phyloP scores from a whole-genome alignment of 2,113 vertebrate genomes.

The Aegypius monachus region DNA sequence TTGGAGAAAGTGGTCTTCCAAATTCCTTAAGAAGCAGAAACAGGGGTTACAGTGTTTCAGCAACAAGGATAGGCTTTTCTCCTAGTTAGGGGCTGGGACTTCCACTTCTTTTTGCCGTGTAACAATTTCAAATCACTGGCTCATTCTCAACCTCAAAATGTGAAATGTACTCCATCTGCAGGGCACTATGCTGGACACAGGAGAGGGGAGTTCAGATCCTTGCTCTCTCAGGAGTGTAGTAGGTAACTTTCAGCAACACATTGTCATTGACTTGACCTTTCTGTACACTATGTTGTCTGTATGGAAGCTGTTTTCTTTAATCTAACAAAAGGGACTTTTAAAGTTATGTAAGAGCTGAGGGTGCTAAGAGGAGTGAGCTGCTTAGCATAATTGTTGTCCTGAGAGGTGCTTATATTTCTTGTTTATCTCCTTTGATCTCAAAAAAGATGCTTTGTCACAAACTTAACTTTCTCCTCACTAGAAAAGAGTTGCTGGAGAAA shows the following conservation, averaged over 20 bases:
- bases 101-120: background rate
- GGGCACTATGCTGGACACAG: background rate
- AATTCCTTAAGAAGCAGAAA: background rate
- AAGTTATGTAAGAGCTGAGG: background rate
- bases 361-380: slow-evolving; percentile 14
- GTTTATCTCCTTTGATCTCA: background rate
- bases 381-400: slow-evolving; percentile 28
- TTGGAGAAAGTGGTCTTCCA: background rate
- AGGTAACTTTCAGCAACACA: background rate
- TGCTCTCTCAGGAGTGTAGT: background rate
- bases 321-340: background rate
- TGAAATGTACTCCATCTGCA: background rate
- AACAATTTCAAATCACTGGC: background rate
- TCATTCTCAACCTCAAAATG: background rate
- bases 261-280: background rate
- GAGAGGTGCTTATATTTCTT: slow-evolving; percentile 10
- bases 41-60: background rate
- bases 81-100: background rate
- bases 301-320: background rate
- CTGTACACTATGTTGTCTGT: background rate
- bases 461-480: background rate
- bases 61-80: background rate
- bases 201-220: background rate
- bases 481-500: background rate
- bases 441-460: slow-evolving; percentile 5